These are phyloP conservation scores for Hydrozoanthus gracilis DNA, from an alignment of 92 coral and sea anemone genomes.

Conservation along the genomic window DNA sequence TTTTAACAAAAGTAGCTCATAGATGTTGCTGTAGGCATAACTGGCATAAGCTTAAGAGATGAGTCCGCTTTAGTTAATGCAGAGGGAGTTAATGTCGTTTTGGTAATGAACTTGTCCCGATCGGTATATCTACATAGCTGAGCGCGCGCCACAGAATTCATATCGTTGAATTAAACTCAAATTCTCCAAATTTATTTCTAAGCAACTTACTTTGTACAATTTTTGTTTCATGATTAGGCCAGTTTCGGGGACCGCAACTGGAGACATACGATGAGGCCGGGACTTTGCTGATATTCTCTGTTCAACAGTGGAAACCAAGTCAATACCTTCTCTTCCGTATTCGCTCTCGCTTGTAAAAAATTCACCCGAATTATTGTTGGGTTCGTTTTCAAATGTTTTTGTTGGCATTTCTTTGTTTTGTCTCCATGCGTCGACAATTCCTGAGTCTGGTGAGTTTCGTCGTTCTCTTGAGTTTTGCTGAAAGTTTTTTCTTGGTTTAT, in stretches of 20 bases:
- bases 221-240: background rate
- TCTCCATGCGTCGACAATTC: slow-evolving; percentile 65
- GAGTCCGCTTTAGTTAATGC: no score
- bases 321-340: slow-evolving; percentile 75
- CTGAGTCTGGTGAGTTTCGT: slow-evolving; percentile 44
- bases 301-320: slow-evolving; percentile 58
- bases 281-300: background rate
- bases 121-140: background rate
- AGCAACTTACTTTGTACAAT: slow-evolving; percentile 54
- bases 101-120: no score
- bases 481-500: slow-evolving; percentile 35
- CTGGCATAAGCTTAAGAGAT: no score
- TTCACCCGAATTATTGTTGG: slow-evolving; percentile 8
- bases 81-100: no score
- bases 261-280: slow-evolving; percentile 13
- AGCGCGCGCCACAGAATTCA: background rate
- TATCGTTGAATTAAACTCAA: background rate
- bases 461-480: slow-evolving; percentile 28
- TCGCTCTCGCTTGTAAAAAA: slow-evolving; percentile 55
- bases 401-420: slow-evolving; percentile 22
- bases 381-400: background rate
- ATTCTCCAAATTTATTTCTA: background rate
- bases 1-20: no score
- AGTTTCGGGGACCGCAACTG: slow-evolving; percentile 29
- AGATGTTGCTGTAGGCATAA: no score